Percentiles rank a stretch among this genome's conserved stretches.
Evolutionary conservation across 2,113 vertebrate species (phyloP).

Genomic region (Hypocryptadius cinnamomeus): DNA sequence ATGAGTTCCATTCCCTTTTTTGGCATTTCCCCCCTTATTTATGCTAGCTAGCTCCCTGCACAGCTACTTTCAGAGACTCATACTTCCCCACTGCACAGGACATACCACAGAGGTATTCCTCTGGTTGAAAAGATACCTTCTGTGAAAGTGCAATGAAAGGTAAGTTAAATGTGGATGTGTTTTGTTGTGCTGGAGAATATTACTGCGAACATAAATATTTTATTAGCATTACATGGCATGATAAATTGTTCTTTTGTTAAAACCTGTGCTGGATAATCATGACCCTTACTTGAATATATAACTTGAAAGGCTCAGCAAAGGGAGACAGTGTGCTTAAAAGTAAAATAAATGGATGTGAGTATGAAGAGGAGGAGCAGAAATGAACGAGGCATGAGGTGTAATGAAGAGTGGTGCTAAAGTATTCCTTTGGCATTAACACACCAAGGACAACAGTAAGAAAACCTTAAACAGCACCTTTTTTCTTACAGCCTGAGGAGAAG

Average conservation of each 20-base stretch:
- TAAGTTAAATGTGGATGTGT: background rate
- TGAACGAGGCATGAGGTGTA: background rate
- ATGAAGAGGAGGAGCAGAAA: background rate
- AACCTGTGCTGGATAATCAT: background rate
- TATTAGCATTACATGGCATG: background rate
- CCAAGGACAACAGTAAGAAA: background rate
- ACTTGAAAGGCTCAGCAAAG: background rate
- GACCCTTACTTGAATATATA: background rate
- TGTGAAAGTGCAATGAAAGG: background rate
- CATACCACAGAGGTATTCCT: background rate
- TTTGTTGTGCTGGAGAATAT: background rate
- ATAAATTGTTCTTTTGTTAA: background rate
- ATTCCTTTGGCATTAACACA: background rate
- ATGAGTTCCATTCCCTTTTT: background rate
- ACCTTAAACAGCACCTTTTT: background rate
- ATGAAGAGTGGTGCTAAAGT: background rate
- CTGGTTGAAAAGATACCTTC: background rate
- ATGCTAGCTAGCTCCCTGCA: background rate
- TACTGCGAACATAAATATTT: background rate
- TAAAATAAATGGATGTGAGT: background rate
- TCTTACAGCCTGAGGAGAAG: background rate
- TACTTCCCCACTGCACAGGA: background rate
- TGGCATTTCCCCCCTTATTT: background rate
- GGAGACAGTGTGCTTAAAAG: background rate
- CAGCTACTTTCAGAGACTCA: background rate